Percentiles rank a stretch among this genome's conserved stretches.
Conservation (phyloP, 1,140 invertebrate genomes). For the Platorchestia sp. region DNA sequence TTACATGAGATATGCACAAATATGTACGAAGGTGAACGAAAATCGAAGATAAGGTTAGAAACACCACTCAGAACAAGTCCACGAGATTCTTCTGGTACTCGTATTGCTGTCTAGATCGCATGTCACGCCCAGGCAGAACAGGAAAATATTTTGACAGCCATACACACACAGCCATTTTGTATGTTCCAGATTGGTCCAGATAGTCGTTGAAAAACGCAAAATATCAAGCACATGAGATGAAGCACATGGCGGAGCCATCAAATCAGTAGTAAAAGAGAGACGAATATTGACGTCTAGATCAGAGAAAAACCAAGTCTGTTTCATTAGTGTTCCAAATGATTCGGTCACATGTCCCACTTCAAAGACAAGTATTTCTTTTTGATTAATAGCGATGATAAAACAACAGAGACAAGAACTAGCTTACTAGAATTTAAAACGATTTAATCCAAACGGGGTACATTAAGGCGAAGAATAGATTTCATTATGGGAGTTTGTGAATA, state of each 20-base stretch:
- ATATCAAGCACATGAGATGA: neutral
- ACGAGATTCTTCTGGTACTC: no score
- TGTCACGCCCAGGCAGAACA: no score
- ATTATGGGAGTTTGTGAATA: neutral
- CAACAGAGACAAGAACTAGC: neutral
- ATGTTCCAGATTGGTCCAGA: neutral
- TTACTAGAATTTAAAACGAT: neutral
- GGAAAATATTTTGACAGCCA: no score
- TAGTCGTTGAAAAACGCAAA: neutral
- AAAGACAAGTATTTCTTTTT: neutral
- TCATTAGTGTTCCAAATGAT: neutral
- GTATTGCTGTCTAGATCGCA: no score
- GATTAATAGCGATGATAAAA: neutral
- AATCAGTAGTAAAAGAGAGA: neutral
- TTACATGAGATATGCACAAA: no score
- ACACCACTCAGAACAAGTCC: no score
- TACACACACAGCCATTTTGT: no score
- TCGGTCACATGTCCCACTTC: neutral
- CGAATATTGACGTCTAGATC: neutral
- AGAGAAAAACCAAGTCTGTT: neutral
- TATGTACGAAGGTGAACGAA: no score
- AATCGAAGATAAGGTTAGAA: no score
- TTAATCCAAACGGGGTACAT: neutral
- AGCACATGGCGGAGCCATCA: neutral
- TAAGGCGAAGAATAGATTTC: neutral